phyloP scores from a whole-genome alignment of 2,888 invertebrate genomes.

The Sinhomidia bicolor region DNA sequence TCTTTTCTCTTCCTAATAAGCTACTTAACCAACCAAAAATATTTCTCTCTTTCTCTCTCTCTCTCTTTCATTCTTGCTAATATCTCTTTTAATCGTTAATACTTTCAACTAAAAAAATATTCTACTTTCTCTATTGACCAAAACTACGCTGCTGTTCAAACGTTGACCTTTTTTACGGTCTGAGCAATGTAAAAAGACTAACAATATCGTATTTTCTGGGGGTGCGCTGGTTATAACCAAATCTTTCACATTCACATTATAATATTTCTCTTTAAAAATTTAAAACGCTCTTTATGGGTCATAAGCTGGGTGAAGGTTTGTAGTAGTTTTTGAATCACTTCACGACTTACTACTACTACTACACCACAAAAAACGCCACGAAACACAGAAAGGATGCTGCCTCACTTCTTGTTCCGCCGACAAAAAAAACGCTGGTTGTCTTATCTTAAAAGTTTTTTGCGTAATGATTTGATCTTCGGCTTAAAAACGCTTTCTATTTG shows the following conservation, averaged over 20 bases:
- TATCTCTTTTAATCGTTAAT: no score
- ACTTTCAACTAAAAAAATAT: not conserved
- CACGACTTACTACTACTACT: not conserved
- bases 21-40: not conserved
- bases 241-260: no score
- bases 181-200: no score
- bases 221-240: no score
- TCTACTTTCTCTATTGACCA: not conserved
- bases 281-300: not conserved
- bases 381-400: no score
- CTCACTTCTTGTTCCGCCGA: no score
- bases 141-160: no score
- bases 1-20: not conserved
- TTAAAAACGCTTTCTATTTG: conserved; percentile 18
- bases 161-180: no score
- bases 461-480: not conserved
- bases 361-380: not conserved
- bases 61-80: not conserved
- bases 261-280: not conserved
- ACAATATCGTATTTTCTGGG: no score
- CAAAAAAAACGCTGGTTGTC: not conserved
- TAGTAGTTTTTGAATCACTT: not conserved
- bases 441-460: not conserved
- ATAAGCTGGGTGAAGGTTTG: not conserved
- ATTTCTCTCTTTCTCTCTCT: not conserved